These are phyloP conservation scores for Fissipunctia ypsillon DNA, from an alignment of 2,888 invertebrate species.

Conservation along the genomic window DNA sequence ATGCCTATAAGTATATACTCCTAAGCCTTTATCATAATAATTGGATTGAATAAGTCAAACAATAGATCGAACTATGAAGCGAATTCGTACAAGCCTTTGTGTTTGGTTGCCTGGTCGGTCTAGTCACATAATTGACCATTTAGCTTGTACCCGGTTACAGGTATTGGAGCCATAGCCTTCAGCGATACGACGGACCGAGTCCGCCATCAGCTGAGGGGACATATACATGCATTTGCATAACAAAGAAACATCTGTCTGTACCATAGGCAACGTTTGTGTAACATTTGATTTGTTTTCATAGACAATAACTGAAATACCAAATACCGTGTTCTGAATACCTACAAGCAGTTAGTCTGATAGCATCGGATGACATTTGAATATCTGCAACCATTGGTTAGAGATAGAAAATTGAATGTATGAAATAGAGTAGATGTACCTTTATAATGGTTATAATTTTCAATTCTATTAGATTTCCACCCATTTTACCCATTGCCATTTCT, in stretches of 20 bases:
- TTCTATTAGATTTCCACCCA: neutral
- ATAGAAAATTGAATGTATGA: neutral
- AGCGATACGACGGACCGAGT: conserved; percentile 77
- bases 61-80: conserved; percentile 62
- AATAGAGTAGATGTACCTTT: neutral
- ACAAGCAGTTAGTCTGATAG: neutral
- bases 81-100: conserved; percentile 74
- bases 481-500: neutral
- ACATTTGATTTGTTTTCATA: conserved; percentile 74
- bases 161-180: conserved; percentile 81
- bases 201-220: conserved; percentile 74
- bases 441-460: neutral
- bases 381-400: neutral
- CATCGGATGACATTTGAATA: neutral
- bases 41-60: conserved; percentile 48
- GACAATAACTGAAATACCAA: conserved; percentile 54
- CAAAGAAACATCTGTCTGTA: conserved; percentile 81
- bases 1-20: neutral
- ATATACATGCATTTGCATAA: conserved; percentile 82
- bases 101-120: conserved; percentile 66
- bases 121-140: conserved; percentile 84
- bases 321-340: conserved; percentile 31
- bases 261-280: conserved; percentile 69
- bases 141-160: conserved; percentile 84
- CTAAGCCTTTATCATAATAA: neutral